Evolutionary conservation across 2,888 invertebrate genomes (phyloP).

Genomic region (Chelonus formosanus): DNA sequence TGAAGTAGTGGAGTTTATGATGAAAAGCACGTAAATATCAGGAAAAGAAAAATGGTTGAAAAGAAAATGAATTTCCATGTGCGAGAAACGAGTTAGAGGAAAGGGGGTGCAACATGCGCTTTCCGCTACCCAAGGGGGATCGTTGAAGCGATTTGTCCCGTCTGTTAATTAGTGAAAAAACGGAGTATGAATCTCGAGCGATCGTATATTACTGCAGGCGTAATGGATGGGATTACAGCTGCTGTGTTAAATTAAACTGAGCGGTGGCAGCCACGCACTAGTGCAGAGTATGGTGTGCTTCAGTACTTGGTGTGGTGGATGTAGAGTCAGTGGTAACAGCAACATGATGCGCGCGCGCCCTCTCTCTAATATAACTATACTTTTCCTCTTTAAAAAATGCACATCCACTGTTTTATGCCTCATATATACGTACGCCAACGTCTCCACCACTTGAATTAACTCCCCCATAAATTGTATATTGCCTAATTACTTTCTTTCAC

Average conservation of each 20-base stretch:
- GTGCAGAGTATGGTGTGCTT: slow-evolving; percentile 43
- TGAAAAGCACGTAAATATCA: not conserved
- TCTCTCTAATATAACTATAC: not conserved
- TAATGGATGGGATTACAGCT: slow-evolving; percentile 67
- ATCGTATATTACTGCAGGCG: slow-evolving; percentile 65
- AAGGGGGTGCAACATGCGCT: slow-evolving; percentile 35
- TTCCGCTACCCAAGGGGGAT: slow-evolving; percentile 48
- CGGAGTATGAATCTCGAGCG: slow-evolving; percentile 66
- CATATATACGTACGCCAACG: too few relatives aligned
- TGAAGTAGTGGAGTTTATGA: not conserved
- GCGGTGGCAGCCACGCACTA: slow-evolving; percentile 54
- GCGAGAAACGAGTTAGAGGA: slow-evolving; percentile 34
- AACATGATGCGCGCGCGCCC: slow-evolving; percentile 23
- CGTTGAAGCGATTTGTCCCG: slow-evolving; percentile 65
- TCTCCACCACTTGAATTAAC: too few relatives aligned
- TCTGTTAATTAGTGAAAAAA: slow-evolving; percentile 67
- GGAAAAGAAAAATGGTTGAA: slow-evolving; percentile 33
- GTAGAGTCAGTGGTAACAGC: slow-evolving; percentile 29
- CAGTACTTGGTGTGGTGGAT: slow-evolving; percentile 42
- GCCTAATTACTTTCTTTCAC: too few relatives aligned
- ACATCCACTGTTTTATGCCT: too few relatives aligned
- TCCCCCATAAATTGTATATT: too few relatives aligned
- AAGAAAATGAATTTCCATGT: slow-evolving; percentile 41
- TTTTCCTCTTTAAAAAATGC: too few relatives aligned
- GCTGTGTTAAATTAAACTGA: slow-evolving; percentile 66